These are phyloP conservation scores for Sterrhoptilus dennistouni DNA, from an alignment of 2,113 vertebrate species.

Conservation along the genomic window DNA sequence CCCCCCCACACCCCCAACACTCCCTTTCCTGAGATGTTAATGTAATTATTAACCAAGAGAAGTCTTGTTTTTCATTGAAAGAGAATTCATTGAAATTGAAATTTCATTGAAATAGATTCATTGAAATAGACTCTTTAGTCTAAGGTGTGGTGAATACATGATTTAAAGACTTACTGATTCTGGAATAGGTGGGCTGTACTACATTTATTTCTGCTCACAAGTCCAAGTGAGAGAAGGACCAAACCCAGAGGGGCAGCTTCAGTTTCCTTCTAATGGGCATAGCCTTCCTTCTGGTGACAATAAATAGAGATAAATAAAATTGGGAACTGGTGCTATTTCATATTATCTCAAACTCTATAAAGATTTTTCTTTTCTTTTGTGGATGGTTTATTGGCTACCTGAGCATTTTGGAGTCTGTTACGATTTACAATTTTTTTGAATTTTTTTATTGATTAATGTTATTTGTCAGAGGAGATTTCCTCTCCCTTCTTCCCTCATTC, in stretches of 20 bases:
- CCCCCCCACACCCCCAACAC: fast-evolving
- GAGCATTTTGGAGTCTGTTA: not conserved
- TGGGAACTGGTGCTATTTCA: not conserved
- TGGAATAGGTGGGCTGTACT: not conserved
- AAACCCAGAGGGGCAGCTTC: not conserved
- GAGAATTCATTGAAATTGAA: not conserved
- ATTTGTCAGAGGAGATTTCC: not conserved
- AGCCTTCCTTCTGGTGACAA: not conserved
- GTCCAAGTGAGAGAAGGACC: not conserved
- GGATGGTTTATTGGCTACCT: not conserved
- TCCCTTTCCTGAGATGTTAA: not conserved
- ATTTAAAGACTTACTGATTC: not conserved
- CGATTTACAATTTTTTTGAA: not conserved
- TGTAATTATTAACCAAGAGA: not conserved
- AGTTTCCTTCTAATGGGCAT: not conserved
- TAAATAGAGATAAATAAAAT: not conserved
- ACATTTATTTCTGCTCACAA: not conserved
- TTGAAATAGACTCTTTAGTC: not conserved
- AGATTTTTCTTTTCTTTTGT: not conserved
- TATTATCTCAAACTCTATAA: not conserved
- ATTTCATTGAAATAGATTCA: not conserved
- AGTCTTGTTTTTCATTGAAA: not conserved
- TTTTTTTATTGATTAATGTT: not conserved
- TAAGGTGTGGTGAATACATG: not conserved
- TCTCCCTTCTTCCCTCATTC: not conserved